Conservation (phyloP, 2,888 invertebrate species). For the Acrocyrtus sp. region DNA sequence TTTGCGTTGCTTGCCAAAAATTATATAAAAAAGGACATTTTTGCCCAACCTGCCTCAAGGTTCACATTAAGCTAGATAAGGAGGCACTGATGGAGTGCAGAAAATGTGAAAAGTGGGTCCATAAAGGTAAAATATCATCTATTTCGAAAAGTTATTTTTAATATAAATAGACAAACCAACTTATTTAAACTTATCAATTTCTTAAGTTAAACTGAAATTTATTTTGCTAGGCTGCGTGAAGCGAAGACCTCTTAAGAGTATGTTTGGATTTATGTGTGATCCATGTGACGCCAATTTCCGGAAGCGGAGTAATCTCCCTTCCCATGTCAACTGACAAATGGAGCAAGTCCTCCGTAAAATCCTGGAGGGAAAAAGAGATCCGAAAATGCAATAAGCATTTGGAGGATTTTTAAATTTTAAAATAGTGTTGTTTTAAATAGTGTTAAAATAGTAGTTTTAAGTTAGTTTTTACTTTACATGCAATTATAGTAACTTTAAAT, state of each 20-base stretch:
- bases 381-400: too few species aligned
- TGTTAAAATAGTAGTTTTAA: too few species aligned
- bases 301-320: constrained; percentile 54
- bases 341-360: too few species aligned
- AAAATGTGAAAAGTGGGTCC: constrained; percentile 70
- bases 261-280: constrained; percentile 63
- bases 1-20: constrained; percentile 76
- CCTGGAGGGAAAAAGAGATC: too few species aligned
- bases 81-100: constrained; percentile 69
- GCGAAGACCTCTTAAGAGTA: constrained; percentile 55
- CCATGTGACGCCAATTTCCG: constrained; percentile 60
- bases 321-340: constrained; percentile 40
- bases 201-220: neutral
- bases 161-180: neutral
- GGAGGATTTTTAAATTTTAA: too few species aligned
- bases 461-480: too few species aligned
- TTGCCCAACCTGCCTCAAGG: constrained; percentile 78
- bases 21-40: constrained; percentile 79
- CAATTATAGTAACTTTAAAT: too few species aligned
- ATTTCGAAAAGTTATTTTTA: too few species aligned
- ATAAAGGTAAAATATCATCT: constrained; percentile 67
- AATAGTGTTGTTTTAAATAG: too few species aligned
- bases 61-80: constrained; percentile 70
- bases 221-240: constrained; percentile 57
- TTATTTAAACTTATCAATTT: neutral